Conservation (phyloP, 2,888 invertebrate species). For the Tipula unca region DNA sequence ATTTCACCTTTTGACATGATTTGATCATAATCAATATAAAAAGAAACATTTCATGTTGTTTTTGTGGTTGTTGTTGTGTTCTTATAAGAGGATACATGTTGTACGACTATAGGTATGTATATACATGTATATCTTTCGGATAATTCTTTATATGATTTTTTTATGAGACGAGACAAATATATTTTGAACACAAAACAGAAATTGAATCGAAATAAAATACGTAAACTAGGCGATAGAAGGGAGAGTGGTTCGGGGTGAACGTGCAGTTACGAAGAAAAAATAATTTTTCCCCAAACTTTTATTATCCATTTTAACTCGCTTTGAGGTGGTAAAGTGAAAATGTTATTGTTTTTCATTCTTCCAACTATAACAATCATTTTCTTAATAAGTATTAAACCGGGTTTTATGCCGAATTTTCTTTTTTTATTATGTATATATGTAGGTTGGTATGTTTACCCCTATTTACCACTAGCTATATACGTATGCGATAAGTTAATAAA, state of each 20-base stretch:
- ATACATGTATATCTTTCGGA: neutral
- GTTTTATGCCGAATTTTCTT: neutral
- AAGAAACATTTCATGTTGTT: neutral
- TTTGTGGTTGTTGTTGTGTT: neutral
- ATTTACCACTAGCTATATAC: neutral
- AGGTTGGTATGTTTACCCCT: neutral
- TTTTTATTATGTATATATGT: neutral
- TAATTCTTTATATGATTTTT: neutral
- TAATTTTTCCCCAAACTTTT: neutral
- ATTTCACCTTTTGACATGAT: conserved; percentile 8
- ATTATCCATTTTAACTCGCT: neutral
- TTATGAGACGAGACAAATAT: neutral
- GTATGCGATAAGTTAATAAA: neutral
- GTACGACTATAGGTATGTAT: neutral
- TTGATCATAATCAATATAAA: neutral
- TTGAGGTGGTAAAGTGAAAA: neutral
- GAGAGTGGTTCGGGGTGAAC: too few species aligned
- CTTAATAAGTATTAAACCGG: neutral
- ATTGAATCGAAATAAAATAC: neutral
- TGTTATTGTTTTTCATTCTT: neutral
- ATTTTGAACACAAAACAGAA: neutral
- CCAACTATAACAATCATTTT: neutral
- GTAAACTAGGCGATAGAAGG: too few species aligned
- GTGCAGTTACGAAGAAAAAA: neutral
- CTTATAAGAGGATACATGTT: neutral